Conservation (phyloP, 2,888 invertebrate species). For the Tachina fera region DNA sequence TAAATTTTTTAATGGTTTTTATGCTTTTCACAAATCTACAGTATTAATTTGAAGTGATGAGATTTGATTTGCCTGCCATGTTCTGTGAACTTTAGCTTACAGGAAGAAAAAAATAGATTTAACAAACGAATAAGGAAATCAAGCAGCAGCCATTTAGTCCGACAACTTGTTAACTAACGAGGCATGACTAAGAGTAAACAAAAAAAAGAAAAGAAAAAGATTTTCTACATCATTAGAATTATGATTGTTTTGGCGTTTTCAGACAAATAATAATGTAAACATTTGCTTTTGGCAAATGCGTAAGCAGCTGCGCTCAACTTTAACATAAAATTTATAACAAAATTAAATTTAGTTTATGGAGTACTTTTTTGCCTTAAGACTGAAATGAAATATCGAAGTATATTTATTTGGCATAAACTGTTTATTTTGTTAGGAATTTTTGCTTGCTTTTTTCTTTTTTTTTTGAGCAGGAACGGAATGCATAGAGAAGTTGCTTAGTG, state of each 20-base stretch:
- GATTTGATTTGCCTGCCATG: conserved; percentile 48
- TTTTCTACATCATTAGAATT: conserved; percentile 59
- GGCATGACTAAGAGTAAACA: conserved; percentile 47
- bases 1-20: conserved; percentile 59
- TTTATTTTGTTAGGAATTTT: too few species aligned
- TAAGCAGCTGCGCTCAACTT: not conserved
- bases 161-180: conserved; percentile 30
- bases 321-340: too few species aligned
- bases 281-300: not conserved
- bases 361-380: too few species aligned
- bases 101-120: conserved; percentile 7
- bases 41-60: conserved; percentile 66
- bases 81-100: conserved; percentile 16
- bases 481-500: too few species aligned
- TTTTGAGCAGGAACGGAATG: too few species aligned
- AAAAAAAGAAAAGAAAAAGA: conserved; percentile 24
- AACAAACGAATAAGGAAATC: conserved; percentile 37
- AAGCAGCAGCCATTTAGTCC: conserved; percentile 27
- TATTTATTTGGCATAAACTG: too few species aligned
- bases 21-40: conserved; percentile 37
- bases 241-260: conserved; percentile 30
- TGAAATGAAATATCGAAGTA: too few species aligned
- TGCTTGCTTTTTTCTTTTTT: too few species aligned
- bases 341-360: too few species aligned
- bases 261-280: not conserved